These are phyloP conservation scores for Callosobruchus maculatus DNA, from an alignment of 2,888 invertebrate species.

Conservation along the genomic window DNA sequence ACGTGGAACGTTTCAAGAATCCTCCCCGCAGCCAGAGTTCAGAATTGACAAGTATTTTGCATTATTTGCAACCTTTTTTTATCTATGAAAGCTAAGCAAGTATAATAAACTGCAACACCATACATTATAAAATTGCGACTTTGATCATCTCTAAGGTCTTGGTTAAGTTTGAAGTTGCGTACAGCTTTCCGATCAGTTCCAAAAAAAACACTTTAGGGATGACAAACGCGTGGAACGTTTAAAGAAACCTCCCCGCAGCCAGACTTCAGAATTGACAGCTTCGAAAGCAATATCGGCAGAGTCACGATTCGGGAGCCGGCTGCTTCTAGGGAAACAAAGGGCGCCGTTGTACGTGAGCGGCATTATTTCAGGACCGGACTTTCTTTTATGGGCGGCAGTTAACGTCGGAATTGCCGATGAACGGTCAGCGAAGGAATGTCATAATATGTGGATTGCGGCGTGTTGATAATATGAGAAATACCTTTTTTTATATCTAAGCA, in stretches of 20 bases:
- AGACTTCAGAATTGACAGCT: not conserved
- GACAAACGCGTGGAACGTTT: not conserved
- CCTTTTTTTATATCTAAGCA: too few relatives aligned
- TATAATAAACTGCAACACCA: too few relatives aligned
- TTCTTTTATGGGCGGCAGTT: not conserved
- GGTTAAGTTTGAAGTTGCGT: too few relatives aligned
- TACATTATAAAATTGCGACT: too few relatives aligned
- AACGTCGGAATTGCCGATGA: not conserved
- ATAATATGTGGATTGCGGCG: not conserved
- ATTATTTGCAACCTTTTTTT: too few relatives aligned
- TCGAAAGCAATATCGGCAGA: slow-evolving; percentile 40
- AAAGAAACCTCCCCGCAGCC: not conserved
- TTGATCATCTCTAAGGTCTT: too few relatives aligned
- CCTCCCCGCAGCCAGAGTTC: not conserved
- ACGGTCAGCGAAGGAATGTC: not conserved
- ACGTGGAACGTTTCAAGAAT: not conserved
- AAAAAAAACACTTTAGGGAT: too few relatives aligned
- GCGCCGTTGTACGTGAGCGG: slow-evolving; percentile 40
- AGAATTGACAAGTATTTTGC: too few relatives aligned
- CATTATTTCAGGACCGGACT: slow-evolving; percentile 21
- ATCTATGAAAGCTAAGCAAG: too few relatives aligned
- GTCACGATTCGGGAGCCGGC: slow-evolving; percentile 47
- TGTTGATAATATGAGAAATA: not conserved
- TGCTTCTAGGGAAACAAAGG: slow-evolving; percentile 37
- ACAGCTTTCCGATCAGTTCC: too few relatives aligned